A percentile compares a stretch with the other conserved stretches of the same genome.
phyloP scores from a whole-genome alignment of 2,888 invertebrate genomes.

The Micoletzkya japonica region DNA sequence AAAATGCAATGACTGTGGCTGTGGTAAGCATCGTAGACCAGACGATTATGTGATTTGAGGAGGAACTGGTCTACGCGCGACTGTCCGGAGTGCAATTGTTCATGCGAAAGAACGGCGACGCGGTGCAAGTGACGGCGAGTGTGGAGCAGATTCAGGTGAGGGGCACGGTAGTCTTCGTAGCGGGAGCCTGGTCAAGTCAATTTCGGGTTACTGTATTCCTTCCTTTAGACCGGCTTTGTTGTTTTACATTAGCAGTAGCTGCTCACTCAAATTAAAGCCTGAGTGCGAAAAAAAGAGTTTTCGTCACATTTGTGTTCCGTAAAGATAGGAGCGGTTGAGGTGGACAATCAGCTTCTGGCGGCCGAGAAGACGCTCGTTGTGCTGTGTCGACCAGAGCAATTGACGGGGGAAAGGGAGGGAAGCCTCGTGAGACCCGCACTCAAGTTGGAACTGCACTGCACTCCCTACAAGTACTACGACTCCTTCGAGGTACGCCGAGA shows the following conservation, averaged over 20 bases:
- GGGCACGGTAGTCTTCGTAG: background rate
- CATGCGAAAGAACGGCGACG: slow-evolving; percentile 79
- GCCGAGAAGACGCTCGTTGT: slow-evolving; percentile 83
- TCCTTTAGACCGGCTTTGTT: background rate
- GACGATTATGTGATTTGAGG: slow-evolving; percentile 28
- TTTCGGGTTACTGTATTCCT: background rate
- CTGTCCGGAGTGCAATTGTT: slow-evolving; percentile 71
- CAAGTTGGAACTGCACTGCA: slow-evolving; percentile 78
- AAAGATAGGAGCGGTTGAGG: too few species aligned
- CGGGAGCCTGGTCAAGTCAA: too few species aligned
- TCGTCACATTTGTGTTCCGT: too few species aligned
- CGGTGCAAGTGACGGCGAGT: slow-evolving; percentile 72
- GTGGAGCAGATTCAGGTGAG: slow-evolving; percentile 77
- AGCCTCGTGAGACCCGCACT: slow-evolving; percentile 74
- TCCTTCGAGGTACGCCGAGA: slow-evolving; percentile 75
- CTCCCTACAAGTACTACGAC: slow-evolving; percentile 76
- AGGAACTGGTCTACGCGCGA: slow-evolving; percentile 66
- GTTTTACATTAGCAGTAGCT: too few species aligned
- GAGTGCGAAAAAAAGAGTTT: too few species aligned
- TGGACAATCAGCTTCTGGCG: slow-evolving; percentile 85
- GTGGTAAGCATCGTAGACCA: too few species aligned
- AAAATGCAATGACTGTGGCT: too few species aligned
- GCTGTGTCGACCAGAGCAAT: slow-evolving; percentile 72
- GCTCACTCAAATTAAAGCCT: too few species aligned
- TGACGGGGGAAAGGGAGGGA: background rate